Conservation (phyloP, 1,140 invertebrate species). For the Pseudomyrmex gracilis region DNA sequence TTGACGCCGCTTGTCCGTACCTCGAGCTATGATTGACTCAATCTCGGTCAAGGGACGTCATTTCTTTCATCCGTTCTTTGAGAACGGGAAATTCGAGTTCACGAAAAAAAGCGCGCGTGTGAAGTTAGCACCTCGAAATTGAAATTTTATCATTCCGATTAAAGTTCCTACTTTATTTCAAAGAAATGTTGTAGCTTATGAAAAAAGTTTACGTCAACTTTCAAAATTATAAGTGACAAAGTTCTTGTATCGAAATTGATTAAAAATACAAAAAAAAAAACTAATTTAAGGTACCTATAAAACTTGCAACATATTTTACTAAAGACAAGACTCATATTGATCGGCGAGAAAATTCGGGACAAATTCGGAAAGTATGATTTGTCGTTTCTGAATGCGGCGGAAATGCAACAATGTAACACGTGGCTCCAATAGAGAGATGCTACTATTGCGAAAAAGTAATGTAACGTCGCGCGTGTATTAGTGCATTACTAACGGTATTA, state of each 20-base stretch:
- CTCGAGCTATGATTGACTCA: not conserved
- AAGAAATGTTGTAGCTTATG: too few species aligned
- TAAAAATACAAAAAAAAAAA: too few species aligned
- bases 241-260: too few species aligned
- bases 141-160: too few species aligned
- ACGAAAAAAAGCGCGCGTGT: not conserved
- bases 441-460: slow-evolving; percentile 45
- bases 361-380: slow-evolving; percentile 37
- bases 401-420: slow-evolving; percentile 25
- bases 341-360: not conserved
- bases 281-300: not conserved
- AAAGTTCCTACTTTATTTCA: too few species aligned
- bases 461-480: slow-evolving; percentile 21
- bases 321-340: not conserved
- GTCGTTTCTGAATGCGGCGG: slow-evolving; percentile 38
- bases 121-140: too few species aligned
- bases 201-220: too few species aligned
- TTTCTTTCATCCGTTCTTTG: not conserved
- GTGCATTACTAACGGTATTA: slow-evolving; percentile 63
- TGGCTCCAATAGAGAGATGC: slow-evolving; percentile 2
- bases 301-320: not conserved
- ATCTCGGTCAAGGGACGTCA: not conserved
- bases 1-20: slow-evolving; percentile 32
- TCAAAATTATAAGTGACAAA: too few species aligned
- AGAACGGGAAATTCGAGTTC: not conserved